Base-by-base conservation (phyloP, 1,140 invertebrate genomes). In the Schlechtendalia chinensis region DNA sequence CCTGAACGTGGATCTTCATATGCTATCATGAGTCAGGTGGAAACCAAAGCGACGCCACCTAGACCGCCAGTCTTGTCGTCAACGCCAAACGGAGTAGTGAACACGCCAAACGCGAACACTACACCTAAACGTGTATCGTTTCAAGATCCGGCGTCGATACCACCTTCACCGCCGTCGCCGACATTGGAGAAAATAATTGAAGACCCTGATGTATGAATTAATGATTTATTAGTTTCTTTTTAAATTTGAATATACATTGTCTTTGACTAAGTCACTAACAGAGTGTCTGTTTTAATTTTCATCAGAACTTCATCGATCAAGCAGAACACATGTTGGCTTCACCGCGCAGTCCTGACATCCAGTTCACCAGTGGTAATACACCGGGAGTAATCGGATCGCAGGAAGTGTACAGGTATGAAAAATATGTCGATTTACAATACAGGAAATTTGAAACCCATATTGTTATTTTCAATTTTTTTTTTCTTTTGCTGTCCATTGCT, bases 381-480 rank as follows among this genome's bases (percentile, higher is more conserved):
- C 95, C 95, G 32, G 95, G 95, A 82, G 95, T 97, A 16, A 97
- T 97, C 83, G 95, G 95, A 81, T 93, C 94, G 81, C 95, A 96
- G 87, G 95, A 97, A 88, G 93, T 97, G 67, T 97, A 97, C 86
- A 91, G 91, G 92, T 94, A 86, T 84, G 86, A 84, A 65, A 22
- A 58, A 39, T 93, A 86, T 8, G 3, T 4, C 3, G 8, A 39
- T 8, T 39, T 8, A 39, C 32, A 8, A 8, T 39, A 39, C 8
- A 8, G 32, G 32, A 39, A 39, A 39, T 4, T 4, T 39, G 32
- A 8, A 39, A 39, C 3, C 32, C 8, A 39, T 8, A 39, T 39
- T 8, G 8, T 39, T 39, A 39, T 39, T 16, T 58, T 14, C 53
- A n/a, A 22, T 1, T 29, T 10, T 54, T 81, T 29, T 69, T 1